A percentile compares a stretch with the other conserved stretches of the same genome.
Conservation (phyloP, 2,113 vertebrate genomes). For the Psammodynastes pulverulentus region DNA sequence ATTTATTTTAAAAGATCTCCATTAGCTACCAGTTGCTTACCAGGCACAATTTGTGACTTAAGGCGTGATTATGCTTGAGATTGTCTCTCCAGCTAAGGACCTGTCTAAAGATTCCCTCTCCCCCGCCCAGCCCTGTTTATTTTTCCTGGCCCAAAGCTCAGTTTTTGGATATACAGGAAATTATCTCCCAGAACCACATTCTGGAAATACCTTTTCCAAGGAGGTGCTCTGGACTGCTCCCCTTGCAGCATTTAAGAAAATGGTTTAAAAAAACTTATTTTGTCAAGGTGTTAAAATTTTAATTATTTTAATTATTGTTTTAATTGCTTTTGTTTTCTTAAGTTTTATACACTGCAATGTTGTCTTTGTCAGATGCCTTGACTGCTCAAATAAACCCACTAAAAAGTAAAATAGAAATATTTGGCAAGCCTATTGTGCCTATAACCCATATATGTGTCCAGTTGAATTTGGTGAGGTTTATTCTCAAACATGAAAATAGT, state of each 20-base stretch:
- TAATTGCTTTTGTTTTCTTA: not conserved
- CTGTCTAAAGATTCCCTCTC: not conserved
- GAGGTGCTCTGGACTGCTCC: not conserved
- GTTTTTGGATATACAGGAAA: not conserved
- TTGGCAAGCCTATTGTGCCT: not conserved
- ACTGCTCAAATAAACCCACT: not conserved
- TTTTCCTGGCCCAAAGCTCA: not conserved
- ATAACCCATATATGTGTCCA: not conserved
- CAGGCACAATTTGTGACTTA: not conserved
- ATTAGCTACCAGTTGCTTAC: not conserved
- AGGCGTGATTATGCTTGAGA: not conserved
- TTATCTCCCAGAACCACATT: not conserved
- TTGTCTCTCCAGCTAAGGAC: not conserved
- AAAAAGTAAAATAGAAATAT: not conserved
- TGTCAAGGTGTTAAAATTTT: not conserved
- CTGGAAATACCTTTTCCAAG: not conserved
- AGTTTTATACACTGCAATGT: not conserved
- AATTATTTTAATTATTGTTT: not conserved
- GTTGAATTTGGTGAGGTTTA: not conserved
- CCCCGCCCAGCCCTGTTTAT: not conserved
- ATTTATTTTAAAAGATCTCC: not conserved
- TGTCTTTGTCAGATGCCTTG: not conserved
- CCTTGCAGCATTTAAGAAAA: not conserved
- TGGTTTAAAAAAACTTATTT: not conserved
- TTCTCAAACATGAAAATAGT: not conserved